Conservation (phyloP, 1,140 invertebrate genomes). For the Drosophila miranda region DNA sequence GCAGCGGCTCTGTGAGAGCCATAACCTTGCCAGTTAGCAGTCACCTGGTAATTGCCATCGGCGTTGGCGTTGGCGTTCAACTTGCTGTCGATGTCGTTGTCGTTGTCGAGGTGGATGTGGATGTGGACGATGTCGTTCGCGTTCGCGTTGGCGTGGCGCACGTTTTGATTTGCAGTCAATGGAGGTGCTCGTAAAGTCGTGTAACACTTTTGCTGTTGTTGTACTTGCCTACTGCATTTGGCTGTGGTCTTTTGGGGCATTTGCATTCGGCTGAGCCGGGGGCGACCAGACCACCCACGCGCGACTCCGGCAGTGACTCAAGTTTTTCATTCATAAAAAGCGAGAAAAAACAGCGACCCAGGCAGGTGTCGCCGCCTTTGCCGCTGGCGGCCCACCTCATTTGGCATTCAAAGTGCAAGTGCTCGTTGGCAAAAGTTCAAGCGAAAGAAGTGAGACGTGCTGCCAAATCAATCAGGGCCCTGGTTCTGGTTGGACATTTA, state of each 20-base stretch:
- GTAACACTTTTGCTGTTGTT: constrained; percentile 59
- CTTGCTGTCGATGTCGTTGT: constrained; percentile 26
- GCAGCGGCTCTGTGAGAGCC: constrained; percentile 50
- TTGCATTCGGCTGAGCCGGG: constrained; percentile 45
- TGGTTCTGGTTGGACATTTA: constrained; percentile 32
- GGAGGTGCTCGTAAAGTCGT: constrained; percentile 75
- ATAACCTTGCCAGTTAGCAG: constrained; percentile 71
- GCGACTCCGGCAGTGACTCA: constrained; percentile 52
- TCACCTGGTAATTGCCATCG: constrained; percentile 71
- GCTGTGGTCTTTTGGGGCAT: constrained; percentile 51
- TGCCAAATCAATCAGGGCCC: constrained; percentile 47
- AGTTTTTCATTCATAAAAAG: constrained; percentile 68
- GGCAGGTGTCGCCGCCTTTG: constrained; percentile 39
- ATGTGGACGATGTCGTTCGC: constrained; percentile 8
- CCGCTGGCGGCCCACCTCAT: constrained; percentile 46
- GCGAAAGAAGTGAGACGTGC: constrained; percentile 47
- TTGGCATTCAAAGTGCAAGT: constrained; percentile 66
- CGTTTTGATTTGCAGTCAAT: constrained; percentile 78
- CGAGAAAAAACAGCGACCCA: constrained; percentile 22
- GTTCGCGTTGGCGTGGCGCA: constrained; percentile 60
- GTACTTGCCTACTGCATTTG: constrained; percentile 25
- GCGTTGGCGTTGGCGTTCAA: constrained; percentile 50
- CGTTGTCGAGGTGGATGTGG: constrained; percentile 21
- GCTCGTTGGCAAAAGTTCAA: constrained; percentile 71
- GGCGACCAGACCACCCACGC: constrained; percentile 63